Evolutionary conservation across 1,140 invertebrate species (phyloP).

Genomic region (Drosophila asahinai): DNA sequence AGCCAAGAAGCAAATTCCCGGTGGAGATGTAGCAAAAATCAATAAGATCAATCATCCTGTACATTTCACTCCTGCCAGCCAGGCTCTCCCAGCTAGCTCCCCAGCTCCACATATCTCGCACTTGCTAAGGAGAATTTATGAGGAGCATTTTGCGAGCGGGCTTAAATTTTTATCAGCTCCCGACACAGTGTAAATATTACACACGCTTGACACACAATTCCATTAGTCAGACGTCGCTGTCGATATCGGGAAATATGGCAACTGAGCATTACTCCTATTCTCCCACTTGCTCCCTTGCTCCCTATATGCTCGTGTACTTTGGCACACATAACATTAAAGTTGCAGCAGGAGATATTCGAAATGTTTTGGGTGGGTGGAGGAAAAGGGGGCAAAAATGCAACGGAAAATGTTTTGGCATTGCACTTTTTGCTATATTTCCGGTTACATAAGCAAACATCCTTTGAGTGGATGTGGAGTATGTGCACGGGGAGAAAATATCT

Average conservation of each 20-base stretch:
- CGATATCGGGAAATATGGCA: conserved; percentile 80
- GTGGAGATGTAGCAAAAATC: conserved; percentile 66
- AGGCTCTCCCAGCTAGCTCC: neutral
- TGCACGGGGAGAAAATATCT: conserved; percentile 9
- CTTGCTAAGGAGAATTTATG: conserved; percentile 69
- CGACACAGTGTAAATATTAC: conserved; percentile 82
- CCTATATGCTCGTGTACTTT: conserved; percentile 29
- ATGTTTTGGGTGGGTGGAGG: neutral
- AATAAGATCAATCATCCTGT: conserved; percentile 79
- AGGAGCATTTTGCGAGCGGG: conserved; percentile 60
- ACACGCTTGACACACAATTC: conserved; percentile 83
- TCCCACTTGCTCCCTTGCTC: neutral
- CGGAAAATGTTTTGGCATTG: conserved; percentile 82
- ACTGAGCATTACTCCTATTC: conserved; percentile 24
- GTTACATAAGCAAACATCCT: conserved; percentile 77
- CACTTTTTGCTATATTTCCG: conserved; percentile 82
- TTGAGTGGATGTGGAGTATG: conserved; percentile 12
- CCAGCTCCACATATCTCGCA: conserved; percentile 1
- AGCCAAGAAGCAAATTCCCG: conserved; percentile 30
- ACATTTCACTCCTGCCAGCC: conserved; percentile 25
- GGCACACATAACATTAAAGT: conserved; percentile 83
- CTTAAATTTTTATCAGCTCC: conserved; percentile 84
- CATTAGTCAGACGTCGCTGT: conserved; percentile 79
- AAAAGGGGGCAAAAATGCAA: conserved; percentile 58
- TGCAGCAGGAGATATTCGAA: conserved; percentile 41